Evolutionary conservation across 2,888 invertebrate species (phyloP).

Genomic region (Mycalesis mineus): DNA sequence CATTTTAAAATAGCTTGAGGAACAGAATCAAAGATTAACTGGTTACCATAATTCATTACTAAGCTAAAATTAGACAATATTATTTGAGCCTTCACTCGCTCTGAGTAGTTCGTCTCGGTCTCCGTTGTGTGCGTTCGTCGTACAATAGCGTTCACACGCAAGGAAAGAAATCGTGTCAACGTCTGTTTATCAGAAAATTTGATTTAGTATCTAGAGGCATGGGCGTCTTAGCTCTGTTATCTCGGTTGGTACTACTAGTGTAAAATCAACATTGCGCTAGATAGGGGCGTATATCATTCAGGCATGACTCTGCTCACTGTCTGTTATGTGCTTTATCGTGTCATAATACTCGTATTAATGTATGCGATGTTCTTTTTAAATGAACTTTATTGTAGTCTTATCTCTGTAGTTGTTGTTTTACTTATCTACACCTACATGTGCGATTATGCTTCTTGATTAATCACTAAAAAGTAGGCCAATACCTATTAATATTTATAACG

Average conservation of each 20-base stretch:
- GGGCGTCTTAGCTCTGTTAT: slow-evolving; percentile 56
- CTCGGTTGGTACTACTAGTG: slow-evolving; percentile 63
- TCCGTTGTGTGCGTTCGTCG: slow-evolving; percentile 27
- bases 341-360: not conserved
- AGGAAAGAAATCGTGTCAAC: slow-evolving; percentile 57
- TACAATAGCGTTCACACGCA: slow-evolving; percentile 34
- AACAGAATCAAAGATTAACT: not conserved
- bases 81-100: not conserved
- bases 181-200: slow-evolving; percentile 61
- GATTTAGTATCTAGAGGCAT: slow-evolving; percentile 61
- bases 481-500: not conserved
- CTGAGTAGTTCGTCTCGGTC: slow-evolving; percentile 9
- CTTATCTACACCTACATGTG: slow-evolving; percentile 30
- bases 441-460: slow-evolving; percentile 17
- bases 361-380: not conserved
- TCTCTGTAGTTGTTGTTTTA: slow-evolving; percentile 22
- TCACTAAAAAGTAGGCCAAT: slow-evolving; percentile 20
- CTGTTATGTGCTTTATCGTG: slow-evolving; percentile 21
- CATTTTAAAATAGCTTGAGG: not conserved
- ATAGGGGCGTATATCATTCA: slow-evolving; percentile 45
- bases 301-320: slow-evolving; percentile 28
- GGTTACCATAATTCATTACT: not conserved
- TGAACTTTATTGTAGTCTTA: not conserved
- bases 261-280: slow-evolving; percentile 59
- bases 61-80: not conserved